These are phyloP conservation scores for Drosophila longiperda DNA, from an alignment of 2,888 invertebrate species.

Conservation along the genomic window DNA sequence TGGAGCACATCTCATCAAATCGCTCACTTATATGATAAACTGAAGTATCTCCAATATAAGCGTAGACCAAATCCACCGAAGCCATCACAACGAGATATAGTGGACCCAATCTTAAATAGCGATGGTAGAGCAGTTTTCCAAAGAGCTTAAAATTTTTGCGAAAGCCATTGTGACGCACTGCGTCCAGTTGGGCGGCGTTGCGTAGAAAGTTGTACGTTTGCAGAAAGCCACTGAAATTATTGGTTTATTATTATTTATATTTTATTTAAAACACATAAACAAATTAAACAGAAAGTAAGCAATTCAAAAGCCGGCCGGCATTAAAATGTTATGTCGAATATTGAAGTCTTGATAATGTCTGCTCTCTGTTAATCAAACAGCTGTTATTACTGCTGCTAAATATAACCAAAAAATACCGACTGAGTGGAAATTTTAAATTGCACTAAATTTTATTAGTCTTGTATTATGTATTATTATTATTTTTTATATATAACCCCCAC, in stretches of 20 bases:
- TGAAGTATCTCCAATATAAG: conserved; percentile 83
- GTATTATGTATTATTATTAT: background rate
- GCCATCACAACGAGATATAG: conserved; percentile 82
- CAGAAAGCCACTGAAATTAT: conserved; percentile 81
- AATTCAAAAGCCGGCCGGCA: background rate
- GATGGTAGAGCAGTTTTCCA: conserved; percentile 81
- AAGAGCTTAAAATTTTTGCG: conserved; percentile 78
- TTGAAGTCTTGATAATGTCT: background rate
- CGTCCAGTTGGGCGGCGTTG: conserved; percentile 75
- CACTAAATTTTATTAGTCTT: background rate
- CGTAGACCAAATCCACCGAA: conserved; percentile 82
- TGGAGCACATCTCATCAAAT: conserved; percentile 83
- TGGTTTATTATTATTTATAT: background rate
- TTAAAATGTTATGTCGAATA: background rate
- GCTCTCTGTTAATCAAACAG: background rate
- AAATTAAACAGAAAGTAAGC: background rate
- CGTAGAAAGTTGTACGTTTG: conserved; percentile 83
- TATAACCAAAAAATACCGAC: conserved; percentile 6
- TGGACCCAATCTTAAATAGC: conserved; percentile 84
- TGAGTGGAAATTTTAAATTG: background rate
- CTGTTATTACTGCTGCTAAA: background rate
- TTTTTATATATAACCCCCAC: background rate
- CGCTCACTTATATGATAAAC: conserved; percentile 84
- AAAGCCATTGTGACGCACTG: conserved; percentile 73
- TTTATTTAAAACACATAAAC: background rate